Conservation (phyloP, 2,113 vertebrate species). For the Heptranchias perlo region DNA sequence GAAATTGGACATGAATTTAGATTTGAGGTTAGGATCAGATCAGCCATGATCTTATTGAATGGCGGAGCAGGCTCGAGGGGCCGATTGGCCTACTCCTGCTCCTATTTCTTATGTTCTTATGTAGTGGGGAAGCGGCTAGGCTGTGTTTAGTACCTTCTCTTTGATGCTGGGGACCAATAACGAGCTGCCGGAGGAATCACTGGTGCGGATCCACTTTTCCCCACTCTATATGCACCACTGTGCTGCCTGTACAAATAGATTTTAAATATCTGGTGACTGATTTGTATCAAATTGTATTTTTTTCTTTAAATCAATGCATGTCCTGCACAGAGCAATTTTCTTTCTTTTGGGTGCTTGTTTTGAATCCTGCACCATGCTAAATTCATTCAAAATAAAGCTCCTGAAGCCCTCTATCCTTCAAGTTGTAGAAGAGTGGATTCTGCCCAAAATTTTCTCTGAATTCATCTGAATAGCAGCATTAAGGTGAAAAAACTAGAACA, state of each 20-base stretch:
- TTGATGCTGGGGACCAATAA: background rate
- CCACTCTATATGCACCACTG: background rate
- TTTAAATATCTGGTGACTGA: background rate
- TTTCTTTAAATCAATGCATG: background rate
- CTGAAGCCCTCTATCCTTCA: background rate
- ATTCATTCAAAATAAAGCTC: background rate
- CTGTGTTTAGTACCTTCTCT: background rate
- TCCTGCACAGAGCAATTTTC: background rate
- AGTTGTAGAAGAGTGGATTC: background rate
- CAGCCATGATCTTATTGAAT: no score
- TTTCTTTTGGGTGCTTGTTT: background rate
- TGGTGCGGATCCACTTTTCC: background rate
- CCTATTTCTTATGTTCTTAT: no score
- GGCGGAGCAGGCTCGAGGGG: no score
- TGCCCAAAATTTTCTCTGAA: background rate
- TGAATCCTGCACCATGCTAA: background rate
- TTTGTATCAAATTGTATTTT: slow-evolving; percentile 14
- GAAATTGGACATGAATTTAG: no score
- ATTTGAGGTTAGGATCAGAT: no score
- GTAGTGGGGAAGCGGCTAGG: background rate
- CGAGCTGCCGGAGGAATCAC: background rate
- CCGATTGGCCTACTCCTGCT: no score
- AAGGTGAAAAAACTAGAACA: background rate
- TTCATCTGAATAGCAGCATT: background rate
- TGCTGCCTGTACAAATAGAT: background rate